A percentile compares a stretch with the other conserved stretches of the same genome.
phyloP scores from a whole-genome alignment of 2,797 vertebrate genomes.

The Pampus argenteus region DNA sequence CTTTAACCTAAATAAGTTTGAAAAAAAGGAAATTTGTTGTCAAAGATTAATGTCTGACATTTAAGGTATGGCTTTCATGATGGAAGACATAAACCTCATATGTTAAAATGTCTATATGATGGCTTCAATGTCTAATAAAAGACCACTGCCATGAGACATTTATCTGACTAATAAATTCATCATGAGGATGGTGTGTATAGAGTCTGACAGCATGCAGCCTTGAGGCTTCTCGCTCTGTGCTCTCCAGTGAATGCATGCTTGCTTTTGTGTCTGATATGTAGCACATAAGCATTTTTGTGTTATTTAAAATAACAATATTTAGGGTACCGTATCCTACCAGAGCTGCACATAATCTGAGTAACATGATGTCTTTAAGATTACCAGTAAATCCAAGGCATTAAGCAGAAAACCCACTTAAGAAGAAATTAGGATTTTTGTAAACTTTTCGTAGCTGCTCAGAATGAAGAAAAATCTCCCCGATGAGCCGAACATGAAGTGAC shows the following conservation, averaged over 20 bases:
- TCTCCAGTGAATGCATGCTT: constrained; percentile 3
- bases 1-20: neutral
- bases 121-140: constrained; percentile 17
- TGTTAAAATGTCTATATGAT: neutral
- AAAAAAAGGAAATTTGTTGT: neutral
- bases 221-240: constrained; percentile 1
- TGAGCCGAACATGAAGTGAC: constrained; percentile 18
- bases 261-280: neutral
- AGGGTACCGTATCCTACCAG: neutral
- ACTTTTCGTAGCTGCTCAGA: neutral
- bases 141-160: constrained; percentile 23
- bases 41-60: constrained; percentile 5
- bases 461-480: constrained; percentile 5
- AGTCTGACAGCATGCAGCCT: constrained; percentile 44
- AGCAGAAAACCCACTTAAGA: neutral
- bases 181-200: neutral
- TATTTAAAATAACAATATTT: neutral
- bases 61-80: constrained; percentile 9
- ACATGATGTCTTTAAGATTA: neutral
- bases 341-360: neutral
- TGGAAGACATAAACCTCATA: neutral
- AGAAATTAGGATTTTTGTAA: neutral
- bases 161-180: constrained; percentile 29
- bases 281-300: neutral
- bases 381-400: constrained; percentile 2